Conservation (phyloP, 1,140 invertebrate genomes). For the Matsumurasca onukii region DNA sequence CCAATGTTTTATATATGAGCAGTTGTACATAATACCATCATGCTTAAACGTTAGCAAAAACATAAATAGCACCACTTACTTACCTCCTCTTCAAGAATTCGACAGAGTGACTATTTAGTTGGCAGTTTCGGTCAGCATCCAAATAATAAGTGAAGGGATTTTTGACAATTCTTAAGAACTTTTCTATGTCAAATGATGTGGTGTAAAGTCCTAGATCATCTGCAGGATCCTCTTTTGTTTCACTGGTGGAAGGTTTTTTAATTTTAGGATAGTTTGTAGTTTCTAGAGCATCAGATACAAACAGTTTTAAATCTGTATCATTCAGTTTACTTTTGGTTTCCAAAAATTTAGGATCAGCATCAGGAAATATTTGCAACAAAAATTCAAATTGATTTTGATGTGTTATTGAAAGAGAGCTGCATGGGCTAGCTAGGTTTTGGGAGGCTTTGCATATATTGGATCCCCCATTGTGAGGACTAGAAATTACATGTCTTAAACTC, state of each 20-base stretch:
- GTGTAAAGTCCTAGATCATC: neutral
- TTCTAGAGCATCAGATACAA: neutral
- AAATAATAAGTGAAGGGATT: neutral
- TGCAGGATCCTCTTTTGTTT: neutral
- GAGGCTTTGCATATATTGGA: neutral
- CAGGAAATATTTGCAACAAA: slow-evolving; percentile 10
- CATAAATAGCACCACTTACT: neutral
- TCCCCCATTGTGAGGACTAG: neutral
- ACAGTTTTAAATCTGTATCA: neutral
- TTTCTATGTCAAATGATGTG: neutral
- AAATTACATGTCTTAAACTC: neutral
- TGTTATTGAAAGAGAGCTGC: neutral
- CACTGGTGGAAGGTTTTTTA: neutral
- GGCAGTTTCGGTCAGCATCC: neutral
- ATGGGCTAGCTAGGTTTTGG: neutral
- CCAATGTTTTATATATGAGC: no score
- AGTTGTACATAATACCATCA: no score
- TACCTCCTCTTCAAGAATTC: slow-evolving; percentile 2
- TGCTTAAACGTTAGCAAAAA: no score
- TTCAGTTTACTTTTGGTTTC: neutral
- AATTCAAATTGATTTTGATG: neutral
- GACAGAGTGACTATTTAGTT: neutral
- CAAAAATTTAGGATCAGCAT: slow-evolving; percentile 1
- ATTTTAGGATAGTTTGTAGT: neutral
- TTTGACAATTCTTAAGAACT: neutral